Evolutionary conservation across 1,140 invertebrate genomes (phyloP).

Genomic region (Drosophila obscura): DNA sequence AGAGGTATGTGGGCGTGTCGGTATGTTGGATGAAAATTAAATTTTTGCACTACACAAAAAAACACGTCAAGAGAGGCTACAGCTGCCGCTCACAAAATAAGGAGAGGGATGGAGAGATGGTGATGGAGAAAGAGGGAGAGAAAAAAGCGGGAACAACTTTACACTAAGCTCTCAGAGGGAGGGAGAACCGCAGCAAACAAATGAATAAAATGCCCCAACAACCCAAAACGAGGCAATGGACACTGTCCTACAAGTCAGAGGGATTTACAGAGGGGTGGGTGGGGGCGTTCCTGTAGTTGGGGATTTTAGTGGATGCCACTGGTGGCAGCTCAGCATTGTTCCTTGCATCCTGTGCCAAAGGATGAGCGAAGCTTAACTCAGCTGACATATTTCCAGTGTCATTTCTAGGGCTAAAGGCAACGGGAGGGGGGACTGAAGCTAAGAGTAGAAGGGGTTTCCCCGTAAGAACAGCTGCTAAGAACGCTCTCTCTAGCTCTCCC

Average conservation of each 20-base stretch:
- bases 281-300: background rate
- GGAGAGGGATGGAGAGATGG: conserved; percentile 2
- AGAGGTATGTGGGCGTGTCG: conserved; percentile 29
- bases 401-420: conserved; percentile 41
- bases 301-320: background rate
- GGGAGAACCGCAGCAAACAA: conserved; percentile 67
- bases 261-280: conserved; percentile 3
- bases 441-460: background rate
- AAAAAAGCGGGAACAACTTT: conserved; percentile 22
- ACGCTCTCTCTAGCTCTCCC: no score
- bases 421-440: conserved; percentile 13
- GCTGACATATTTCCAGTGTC: conserved; percentile 75
- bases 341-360: conserved; percentile 7
- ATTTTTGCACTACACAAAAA: conserved; percentile 35
- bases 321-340: conserved; percentile 24
- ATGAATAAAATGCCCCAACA: conserved; percentile 70
- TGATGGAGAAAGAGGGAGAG: conserved; percentile 16
- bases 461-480: conserved; percentile 30
- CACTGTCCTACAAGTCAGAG: conserved; percentile 11
- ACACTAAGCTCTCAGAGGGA: conserved; percentile 44
- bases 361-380: conserved; percentile 43
- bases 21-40: conserved; percentile 51
- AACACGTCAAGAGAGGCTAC: no score
- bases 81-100: conserved; percentile 17
- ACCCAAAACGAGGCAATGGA: conserved; percentile 44